Conservation (phyloP, 2,797 vertebrate genomes). For the Chaetophractus vellerosus region DNA sequence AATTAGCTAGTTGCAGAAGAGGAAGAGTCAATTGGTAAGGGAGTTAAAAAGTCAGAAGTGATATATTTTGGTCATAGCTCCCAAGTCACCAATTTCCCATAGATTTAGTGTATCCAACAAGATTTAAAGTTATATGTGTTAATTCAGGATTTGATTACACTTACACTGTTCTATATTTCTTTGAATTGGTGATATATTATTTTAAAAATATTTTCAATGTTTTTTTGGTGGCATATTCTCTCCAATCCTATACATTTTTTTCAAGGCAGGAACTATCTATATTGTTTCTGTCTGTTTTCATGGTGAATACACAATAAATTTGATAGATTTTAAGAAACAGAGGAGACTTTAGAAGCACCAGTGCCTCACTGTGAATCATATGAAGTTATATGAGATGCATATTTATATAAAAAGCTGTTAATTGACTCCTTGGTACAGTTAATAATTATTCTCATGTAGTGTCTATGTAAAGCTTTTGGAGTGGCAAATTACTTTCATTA, state of each 20-base stretch:
- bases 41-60: constrained; percentile 45
- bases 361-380: not conserved
- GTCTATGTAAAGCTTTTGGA: constrained; percentile 50
- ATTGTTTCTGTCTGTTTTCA: constrained; percentile 44
- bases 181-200: not conserved
- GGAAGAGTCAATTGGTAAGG: too few relatives aligned
- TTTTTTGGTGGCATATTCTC: not conserved
- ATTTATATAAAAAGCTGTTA: constrained; percentile 33
- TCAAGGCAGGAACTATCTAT: not conserved
- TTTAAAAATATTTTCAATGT: not conserved
- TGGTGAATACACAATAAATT: constrained; percentile 11
- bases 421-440: not conserved
- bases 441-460: constrained; percentile 51
- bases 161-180: not conserved
- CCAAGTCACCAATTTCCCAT: constrained; percentile 7
- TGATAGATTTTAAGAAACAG: constrained; percentile 54
- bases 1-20: too few relatives aligned
- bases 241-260: not conserved
- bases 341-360: not conserved
- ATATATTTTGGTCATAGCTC: constrained; percentile 49
- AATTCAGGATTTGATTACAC: constrained; percentile 28
- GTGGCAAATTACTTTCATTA: constrained; percentile 50
- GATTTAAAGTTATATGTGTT: constrained; percentile 60
- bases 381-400: not conserved
- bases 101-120: constrained; percentile 34